These are phyloP conservation scores for Latrodectus elegans DNA, from an alignment of 2,888 invertebrate species.

Conservation along the genomic window DNA sequence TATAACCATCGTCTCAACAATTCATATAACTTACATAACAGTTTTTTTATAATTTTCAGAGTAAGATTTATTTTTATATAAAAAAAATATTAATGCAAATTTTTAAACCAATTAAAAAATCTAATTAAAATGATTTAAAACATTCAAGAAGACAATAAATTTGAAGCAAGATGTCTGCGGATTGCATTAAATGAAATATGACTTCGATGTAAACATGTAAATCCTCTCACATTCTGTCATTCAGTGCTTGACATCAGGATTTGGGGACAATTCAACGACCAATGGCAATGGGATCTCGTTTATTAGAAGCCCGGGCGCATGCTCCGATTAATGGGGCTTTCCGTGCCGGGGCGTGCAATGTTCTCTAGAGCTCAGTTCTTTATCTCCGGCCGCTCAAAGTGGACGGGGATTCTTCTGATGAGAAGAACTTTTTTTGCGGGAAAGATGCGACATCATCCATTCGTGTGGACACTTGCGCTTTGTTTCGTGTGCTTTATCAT, in stretches of 20 bases:
- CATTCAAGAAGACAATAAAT: too few relatives aligned
- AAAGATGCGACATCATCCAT: slow-evolving; percentile 18
- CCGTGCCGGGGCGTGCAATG: slow-evolving; percentile 29
- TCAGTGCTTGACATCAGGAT: neutral
- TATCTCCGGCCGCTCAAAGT: slow-evolving; percentile 16
- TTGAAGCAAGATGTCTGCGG: too few relatives aligned
- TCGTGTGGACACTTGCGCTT: slow-evolving; percentile 16
- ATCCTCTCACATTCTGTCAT: too few relatives aligned
- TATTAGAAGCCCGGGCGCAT: slow-evolving; percentile 10
- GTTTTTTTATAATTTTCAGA: too few relatives aligned
- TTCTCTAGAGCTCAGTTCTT: slow-evolving; percentile 30
- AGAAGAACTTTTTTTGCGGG: neutral
- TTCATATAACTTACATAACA: too few relatives aligned
- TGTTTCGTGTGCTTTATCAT: slow-evolving; percentile 11
- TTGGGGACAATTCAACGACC: neutral
- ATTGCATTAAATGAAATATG: too few relatives aligned
- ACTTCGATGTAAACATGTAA: too few relatives aligned
- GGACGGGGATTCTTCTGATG: slow-evolving; percentile 23
- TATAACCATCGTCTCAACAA: too few relatives aligned
- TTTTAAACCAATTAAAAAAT: too few relatives aligned
- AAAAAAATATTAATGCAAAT: too few relatives aligned
- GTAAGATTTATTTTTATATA: too few relatives aligned
- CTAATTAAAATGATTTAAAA: too few relatives aligned
- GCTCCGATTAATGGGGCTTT: slow-evolving; percentile 2
- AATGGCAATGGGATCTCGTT: slow-evolving; percentile 1